Evolutionary conservation across 1,140 invertebrate species (phyloP).

Genomic region (Armadillidium nasatum): DNA sequence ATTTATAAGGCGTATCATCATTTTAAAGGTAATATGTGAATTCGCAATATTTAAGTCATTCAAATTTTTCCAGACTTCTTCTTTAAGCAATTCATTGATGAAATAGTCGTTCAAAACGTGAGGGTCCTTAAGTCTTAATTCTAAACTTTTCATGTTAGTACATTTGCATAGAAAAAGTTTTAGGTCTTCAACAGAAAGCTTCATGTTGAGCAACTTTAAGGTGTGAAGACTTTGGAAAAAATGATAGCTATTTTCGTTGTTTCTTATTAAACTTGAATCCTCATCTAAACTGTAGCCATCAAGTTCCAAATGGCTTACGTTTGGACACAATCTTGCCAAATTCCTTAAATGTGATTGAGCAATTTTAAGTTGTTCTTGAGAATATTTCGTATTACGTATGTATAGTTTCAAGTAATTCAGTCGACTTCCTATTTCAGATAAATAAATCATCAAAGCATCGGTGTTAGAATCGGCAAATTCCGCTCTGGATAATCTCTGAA

Average conservation of each 20-base stretch:
- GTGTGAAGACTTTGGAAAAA: slow-evolving; percentile 35
- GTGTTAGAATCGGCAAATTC: slow-evolving; percentile 41
- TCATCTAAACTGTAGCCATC: slow-evolving; percentile 42
- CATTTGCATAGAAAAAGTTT: slow-evolving; percentile 40
- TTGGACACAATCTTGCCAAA: slow-evolving; percentile 38
- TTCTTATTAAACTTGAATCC: slow-evolving; percentile 29
- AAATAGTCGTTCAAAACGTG: slow-evolving; percentile 41
- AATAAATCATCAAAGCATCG: slow-evolving; percentile 39
- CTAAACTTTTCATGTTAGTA: slow-evolving; percentile 33
- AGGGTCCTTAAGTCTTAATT: slow-evolving; percentile 40
- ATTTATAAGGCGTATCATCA: slow-evolving; percentile 35
- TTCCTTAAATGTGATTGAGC: slow-evolving; percentile 37
- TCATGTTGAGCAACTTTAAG: slow-evolving; percentile 39
- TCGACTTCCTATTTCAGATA: slow-evolving; percentile 32
- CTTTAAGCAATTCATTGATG: slow-evolving; percentile 36
- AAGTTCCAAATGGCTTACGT: slow-evolving; percentile 32
- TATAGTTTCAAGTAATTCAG: slow-evolving; percentile 39
- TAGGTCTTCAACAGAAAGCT: slow-evolving; percentile 41
- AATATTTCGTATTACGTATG: slow-evolving; percentile 39
- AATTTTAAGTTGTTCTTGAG: slow-evolving; percentile 40
- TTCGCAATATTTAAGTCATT: slow-evolving; percentile 39
- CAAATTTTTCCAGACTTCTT: slow-evolving; percentile 38
- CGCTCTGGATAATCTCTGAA: slow-evolving; percentile 33
- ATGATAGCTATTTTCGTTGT: slow-evolving; percentile 22
- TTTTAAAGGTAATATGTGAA: slow-evolving; percentile 39